phyloP scores from a whole-genome alignment of 2,797 vertebrate species.

The Ciconia nigra region DNA sequence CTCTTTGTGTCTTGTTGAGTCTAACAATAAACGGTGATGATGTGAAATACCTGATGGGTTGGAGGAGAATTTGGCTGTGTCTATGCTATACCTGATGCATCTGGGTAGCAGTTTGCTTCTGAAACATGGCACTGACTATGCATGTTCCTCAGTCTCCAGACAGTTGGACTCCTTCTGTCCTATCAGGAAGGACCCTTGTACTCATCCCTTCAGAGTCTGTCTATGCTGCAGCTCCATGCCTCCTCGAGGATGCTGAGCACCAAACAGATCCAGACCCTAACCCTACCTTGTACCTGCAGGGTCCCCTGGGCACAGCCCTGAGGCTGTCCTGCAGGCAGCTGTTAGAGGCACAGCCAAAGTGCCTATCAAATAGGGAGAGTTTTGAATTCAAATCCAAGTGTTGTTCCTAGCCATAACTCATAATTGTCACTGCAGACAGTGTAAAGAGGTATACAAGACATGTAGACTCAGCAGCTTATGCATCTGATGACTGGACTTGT shows the following conservation, averaged over 20 bases:
- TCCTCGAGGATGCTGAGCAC: neutral
- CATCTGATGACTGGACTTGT: neutral
- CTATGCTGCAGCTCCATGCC: neutral
- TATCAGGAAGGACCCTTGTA: neutral
- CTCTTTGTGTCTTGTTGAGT: neutral
- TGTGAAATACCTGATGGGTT: neutral
- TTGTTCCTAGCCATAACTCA: neutral
- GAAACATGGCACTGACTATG: neutral
- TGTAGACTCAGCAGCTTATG: too few relatives aligned
- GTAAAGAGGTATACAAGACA: neutral
- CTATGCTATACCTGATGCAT: neutral
- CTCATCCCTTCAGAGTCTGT: neutral
- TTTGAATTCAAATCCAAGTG: neutral
- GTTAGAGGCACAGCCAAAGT: neutral
- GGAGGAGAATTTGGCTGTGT: neutral
- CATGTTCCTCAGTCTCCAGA: neutral
- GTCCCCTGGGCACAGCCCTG: neutral
- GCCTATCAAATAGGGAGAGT: neutral
- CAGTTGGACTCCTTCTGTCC: neutral
- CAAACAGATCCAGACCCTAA: neutral
- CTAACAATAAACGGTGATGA: neutral
- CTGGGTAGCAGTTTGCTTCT: neutral
- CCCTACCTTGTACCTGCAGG: neutral
- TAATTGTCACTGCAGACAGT: neutral
- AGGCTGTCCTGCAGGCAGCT: neutral